Percentiles rank a stretch among this genome's conserved stretches.
phyloP scores from a whole-genome alignment of 92 coral and sea anemone species.

The Nematostella vectensis region DNA sequence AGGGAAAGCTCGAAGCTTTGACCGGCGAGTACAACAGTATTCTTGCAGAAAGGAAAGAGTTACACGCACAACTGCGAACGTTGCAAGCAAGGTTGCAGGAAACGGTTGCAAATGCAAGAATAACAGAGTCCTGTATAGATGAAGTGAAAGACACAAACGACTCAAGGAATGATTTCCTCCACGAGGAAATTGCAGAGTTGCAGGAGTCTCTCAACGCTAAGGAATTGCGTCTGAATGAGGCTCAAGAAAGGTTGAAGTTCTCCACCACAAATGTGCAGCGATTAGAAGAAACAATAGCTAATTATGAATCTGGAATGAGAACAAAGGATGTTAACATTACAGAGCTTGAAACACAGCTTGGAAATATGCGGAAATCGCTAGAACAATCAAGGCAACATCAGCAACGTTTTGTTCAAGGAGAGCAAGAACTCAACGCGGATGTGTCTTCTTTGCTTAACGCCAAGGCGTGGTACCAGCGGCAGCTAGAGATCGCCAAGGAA shows the following conservation, averaged over 20 bases:
- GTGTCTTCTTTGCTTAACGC: constrained; percentile 49
- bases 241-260: constrained; percentile 54
- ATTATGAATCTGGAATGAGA: constrained; percentile 30
- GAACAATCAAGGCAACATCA: constrained; percentile 27
- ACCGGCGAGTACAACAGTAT: constrained; percentile 45
- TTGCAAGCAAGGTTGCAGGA: constrained; percentile 28
- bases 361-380: constrained; percentile 21
- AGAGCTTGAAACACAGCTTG: constrained; percentile 40
- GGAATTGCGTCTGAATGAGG: constrained; percentile 41
- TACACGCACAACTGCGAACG: constrained; percentile 39
- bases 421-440: constrained; percentile 38
- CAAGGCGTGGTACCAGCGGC: constrained; percentile 64
- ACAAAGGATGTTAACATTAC: constrained; percentile 24
- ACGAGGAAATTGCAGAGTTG: constrained; percentile 33
- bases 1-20: constrained; percentile 63
- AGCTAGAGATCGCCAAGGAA: constrained; percentile 50
- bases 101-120: background rate
- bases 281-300: constrained; percentile 33
- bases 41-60: constrained; percentile 48
- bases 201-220: constrained; percentile 37
- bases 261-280: constrained; percentile 40
- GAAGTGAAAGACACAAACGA: background rate
- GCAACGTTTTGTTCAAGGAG: constrained; percentile 36
- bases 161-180: constrained; percentile 7
- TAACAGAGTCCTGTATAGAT: too few species aligned